Conservation (phyloP, 1,140 invertebrate genomes). For the Orchesella cincta region DNA sequence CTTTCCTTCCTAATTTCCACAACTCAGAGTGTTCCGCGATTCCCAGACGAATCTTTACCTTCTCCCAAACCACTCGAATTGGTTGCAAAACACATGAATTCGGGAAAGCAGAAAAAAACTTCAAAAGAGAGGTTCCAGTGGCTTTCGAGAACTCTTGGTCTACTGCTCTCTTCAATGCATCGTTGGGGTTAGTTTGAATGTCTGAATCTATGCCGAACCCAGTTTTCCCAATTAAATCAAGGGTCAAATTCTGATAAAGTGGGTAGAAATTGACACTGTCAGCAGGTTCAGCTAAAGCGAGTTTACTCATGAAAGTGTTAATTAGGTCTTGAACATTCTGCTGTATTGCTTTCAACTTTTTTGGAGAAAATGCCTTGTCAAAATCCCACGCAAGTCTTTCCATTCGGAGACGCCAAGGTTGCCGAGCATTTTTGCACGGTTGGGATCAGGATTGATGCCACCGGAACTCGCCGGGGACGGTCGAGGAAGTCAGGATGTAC, state of each 20-base stretch:
- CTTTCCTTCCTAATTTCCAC: constrained; percentile 23
- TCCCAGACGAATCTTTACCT: background rate
- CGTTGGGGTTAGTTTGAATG: constrained; percentile 35
- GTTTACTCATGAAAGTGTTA: no score
- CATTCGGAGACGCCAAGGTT: constrained; percentile 37
- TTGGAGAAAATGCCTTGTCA: constrained; percentile 15
- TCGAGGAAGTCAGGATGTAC: constrained; percentile 15
- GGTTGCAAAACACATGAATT: constrained; percentile 26
- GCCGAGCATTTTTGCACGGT: constrained; percentile 40
- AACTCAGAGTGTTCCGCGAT: constrained; percentile 12
- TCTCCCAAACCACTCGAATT: constrained; percentile 21
- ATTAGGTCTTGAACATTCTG: constrained; percentile 29
- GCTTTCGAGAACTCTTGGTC: constrained; percentile 42
- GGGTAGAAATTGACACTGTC: constrained; percentile 33
- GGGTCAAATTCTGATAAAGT: constrained; percentile 23
- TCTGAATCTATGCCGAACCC: constrained; percentile 39
- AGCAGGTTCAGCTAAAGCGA: background rate
- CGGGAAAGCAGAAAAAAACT: constrained; percentile 35
- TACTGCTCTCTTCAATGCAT: constrained; percentile 31
- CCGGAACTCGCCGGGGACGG: constrained; percentile 43
- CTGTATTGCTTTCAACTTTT: background rate
- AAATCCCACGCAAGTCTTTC: constrained; percentile 25
- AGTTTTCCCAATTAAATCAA: constrained; percentile 43
- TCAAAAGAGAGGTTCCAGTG: background rate
- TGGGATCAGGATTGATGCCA: constrained; percentile 43